Evolutionary conservation across 2,888 invertebrate species (phyloP), one percentile per base, ranked within the genome.

Genomic region (Agapetus fuscipes): DNA sequence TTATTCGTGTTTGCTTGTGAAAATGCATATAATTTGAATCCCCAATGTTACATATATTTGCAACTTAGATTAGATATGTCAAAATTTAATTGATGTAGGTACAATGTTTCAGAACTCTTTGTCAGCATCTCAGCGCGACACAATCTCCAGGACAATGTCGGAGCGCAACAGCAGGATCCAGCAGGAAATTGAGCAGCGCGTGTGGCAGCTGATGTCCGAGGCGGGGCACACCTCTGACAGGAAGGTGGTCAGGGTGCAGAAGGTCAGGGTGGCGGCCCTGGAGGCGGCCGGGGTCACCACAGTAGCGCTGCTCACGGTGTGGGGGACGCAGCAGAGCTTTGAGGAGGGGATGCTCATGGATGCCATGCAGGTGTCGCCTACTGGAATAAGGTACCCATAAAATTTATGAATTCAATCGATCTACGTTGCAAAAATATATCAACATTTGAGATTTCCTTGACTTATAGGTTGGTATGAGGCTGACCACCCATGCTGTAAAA

Each of bases 291-390:
- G 51, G 64, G 17, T 69, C 2, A 45, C 57, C 3, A 53, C 53
- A 16, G 55, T 55, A 38, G 70, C 66, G 3, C 57, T 73, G 53
- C 58, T 85, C 49, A 78, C 80, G 5, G 64, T 86, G 42, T 88
- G 87, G 87, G 74, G 74, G 2, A 59, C 80, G 11, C 48, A 65
- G 10, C 64, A 72, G 12, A 54, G 74, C 4, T 57, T 83, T 1
- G 72, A 64, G 49, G 85, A 87, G 62, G 78, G 78, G 3, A 56
- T 55, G 16, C 64, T 70, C 54, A 60, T 83, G 38, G 72, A 72
- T 24, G 60, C 82, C 1, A 71, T 69, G 51, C 78, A 78, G 53
- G 60, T 78, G 1, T 57, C 65, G 1, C 70, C 74, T 3, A 65
- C 73, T 31, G 70, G 66, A 52, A 11, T 30, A 2, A 43, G 33